phyloP scores from a whole-genome alignment of 1,140 invertebrate genomes.

The Magallana ariakensis region DNA sequence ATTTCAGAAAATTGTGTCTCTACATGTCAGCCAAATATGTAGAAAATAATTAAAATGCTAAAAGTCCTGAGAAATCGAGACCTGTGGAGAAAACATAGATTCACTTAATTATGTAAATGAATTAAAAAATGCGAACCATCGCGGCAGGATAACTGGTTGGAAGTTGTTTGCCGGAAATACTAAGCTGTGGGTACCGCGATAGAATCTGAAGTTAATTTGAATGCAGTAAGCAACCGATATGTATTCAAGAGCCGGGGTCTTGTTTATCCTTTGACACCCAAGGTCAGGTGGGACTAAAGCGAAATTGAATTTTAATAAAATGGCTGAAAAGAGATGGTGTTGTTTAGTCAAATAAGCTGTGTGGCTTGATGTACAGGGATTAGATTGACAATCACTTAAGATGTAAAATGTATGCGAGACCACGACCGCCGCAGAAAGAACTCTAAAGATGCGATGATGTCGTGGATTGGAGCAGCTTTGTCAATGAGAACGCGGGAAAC shows the following conservation, averaged over 20 bases:
- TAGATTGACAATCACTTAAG: slow-evolving; percentile 10
- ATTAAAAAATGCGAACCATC: not conserved
- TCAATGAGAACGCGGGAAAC: slow-evolving; percentile 1
- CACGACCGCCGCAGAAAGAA: not conserved
- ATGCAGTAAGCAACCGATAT: slow-evolving; percentile 27
- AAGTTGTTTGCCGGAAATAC: slow-evolving; percentile 24
- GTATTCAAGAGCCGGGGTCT: slow-evolving; percentile 16
- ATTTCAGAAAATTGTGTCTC: no score
- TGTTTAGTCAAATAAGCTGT: slow-evolving; percentile 24
- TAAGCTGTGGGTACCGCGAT: slow-evolving; percentile 15
- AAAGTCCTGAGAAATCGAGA: not conserved
- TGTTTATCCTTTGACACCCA: slow-evolving; percentile 31
- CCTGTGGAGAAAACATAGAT: slow-evolving; percentile 12
- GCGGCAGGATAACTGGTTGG: slow-evolving; percentile 25
- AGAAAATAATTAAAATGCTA: not conserved
- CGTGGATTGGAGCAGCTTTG: not conserved
- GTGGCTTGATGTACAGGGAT: slow-evolving; percentile 22
- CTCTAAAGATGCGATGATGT: not conserved
- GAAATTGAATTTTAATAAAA: slow-evolving; percentile 39
- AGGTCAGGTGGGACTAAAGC: slow-evolving; percentile 22
- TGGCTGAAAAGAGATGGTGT: slow-evolving; percentile 13
- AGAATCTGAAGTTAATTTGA: slow-evolving; percentile 26
- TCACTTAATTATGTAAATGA: slow-evolving; percentile 18
- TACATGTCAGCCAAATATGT: no score
- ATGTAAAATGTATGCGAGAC: slow-evolving; percentile 30